Evolutionary conservation across 2,113 vertebrate species (phyloP).

Genomic region (Camelus dromedarius): DNA sequence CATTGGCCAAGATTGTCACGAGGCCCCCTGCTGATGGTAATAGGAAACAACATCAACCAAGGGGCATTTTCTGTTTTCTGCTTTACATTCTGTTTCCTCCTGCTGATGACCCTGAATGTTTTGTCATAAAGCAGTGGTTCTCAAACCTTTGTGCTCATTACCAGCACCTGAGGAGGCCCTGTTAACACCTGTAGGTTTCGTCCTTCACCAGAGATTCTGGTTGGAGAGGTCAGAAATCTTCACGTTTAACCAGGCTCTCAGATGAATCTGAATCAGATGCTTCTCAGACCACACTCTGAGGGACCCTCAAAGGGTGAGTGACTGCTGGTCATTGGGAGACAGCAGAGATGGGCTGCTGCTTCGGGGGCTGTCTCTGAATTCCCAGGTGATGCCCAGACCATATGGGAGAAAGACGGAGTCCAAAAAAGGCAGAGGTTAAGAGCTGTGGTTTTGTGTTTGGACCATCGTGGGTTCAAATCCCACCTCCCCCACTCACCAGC

Average conservation of each 20-base stretch:
- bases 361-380: not conserved
- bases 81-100: not conserved
- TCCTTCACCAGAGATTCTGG: not conserved
- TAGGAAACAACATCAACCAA: not conserved
- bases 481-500: not conserved
- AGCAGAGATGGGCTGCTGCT: not conserved
- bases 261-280: not conserved
- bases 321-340: not conserved
- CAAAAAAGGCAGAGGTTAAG: not conserved
- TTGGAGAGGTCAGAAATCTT: not conserved
- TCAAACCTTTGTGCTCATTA: not conserved
- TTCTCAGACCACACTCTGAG: not conserved
- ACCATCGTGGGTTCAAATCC: not conserved
- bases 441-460: not conserved
- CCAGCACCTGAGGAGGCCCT: not conserved
- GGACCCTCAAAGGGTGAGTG: not conserved
- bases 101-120: not conserved
- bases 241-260: not conserved
- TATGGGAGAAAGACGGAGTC: not conserved
- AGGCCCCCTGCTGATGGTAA: conserved; percentile 64
- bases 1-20: not conserved
- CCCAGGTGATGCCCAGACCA: not conserved
- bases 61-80: not conserved
- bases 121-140: not conserved
- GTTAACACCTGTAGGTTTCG: not conserved